phyloP scores from a whole-genome alignment of 2,797 vertebrate genomes.

The Buceros bicornis region DNA sequence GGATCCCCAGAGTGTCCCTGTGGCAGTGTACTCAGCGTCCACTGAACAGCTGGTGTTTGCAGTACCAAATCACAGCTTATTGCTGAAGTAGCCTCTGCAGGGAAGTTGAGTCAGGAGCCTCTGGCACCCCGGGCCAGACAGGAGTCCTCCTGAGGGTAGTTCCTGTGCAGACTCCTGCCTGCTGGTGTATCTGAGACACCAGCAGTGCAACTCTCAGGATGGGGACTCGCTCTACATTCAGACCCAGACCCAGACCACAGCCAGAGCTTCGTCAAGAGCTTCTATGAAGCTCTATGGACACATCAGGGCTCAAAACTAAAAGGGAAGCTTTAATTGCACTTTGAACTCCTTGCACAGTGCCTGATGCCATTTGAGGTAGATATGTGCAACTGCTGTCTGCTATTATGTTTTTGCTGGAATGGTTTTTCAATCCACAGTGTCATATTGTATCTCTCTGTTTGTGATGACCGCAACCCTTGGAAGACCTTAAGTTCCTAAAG shows the following conservation, averaged over 20 bases:
- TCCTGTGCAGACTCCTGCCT: background rate
- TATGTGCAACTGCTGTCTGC: background rate
- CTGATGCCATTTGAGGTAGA: background rate
- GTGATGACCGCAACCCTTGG: background rate
- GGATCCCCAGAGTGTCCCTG: background rate
- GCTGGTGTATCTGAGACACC: background rate
- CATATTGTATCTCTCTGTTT: background rate
- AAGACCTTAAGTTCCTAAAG: background rate
- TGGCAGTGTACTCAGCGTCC: background rate
- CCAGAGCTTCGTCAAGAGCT: background rate
- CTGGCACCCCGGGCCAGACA: rapidly evolving
- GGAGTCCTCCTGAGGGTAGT: background rate
- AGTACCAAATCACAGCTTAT: background rate
- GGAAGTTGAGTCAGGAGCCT: rapidly evolving
- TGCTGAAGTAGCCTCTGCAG: background rate
- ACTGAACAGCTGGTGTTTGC: background rate
- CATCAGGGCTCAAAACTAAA: background rate
- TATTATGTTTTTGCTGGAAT: background rate
- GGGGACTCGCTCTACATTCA: no score
- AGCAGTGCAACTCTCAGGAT: background rate
- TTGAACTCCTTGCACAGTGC: background rate
- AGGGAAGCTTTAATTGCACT: background rate
- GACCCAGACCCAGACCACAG: background rate
- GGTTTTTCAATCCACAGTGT: background rate
- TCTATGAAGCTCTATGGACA: background rate